A percentile compares a stretch with the other conserved stretches of the same genome.
Evolutionary conservation across 2,113 vertebrate species (phyloP).

Genomic region (Penelope pileata): DNA sequence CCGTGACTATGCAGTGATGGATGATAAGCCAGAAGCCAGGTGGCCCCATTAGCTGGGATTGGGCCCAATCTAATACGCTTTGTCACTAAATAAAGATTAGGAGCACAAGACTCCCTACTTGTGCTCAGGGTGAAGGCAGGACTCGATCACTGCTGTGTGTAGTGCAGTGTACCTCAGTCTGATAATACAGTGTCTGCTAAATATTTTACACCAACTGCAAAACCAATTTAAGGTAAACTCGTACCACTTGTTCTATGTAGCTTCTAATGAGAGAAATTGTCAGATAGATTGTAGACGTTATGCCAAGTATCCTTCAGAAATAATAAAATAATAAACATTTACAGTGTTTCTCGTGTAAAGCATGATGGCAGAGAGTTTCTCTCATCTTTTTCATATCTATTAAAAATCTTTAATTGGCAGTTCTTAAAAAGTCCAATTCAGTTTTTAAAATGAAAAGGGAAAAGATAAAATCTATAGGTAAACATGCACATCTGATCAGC

Average conservation of each 20-base stretch:
- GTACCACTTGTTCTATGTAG: neutral
- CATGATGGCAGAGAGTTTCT: neutral
- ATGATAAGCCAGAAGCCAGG: neutral
- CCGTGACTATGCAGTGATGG: accelerated
- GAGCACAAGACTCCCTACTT: neutral
- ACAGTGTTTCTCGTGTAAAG: neutral
- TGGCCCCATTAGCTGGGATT: neutral
- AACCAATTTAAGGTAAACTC: neutral
- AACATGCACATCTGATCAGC: neutral
- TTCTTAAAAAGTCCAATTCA: neutral
- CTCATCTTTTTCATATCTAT: neutral
- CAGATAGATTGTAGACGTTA: neutral
- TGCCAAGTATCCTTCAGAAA: neutral
- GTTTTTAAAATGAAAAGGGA: slow-evolving; percentile 26
- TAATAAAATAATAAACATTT: slow-evolving; percentile 43
- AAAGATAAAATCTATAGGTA: slow-evolving; percentile 35
- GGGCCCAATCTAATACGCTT: neutral
- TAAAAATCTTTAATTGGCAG: slow-evolving; percentile 20
- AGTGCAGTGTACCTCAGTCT: accelerated
- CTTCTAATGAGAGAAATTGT: neutral
- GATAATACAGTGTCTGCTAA: neutral
- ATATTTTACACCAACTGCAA: neutral
- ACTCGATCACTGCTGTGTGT: neutral
- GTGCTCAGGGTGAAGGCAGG: neutral
- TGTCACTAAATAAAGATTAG: neutral